Conservation (phyloP, 2,797 vertebrate species). For the Melanotaenia trifasciata region DNA sequence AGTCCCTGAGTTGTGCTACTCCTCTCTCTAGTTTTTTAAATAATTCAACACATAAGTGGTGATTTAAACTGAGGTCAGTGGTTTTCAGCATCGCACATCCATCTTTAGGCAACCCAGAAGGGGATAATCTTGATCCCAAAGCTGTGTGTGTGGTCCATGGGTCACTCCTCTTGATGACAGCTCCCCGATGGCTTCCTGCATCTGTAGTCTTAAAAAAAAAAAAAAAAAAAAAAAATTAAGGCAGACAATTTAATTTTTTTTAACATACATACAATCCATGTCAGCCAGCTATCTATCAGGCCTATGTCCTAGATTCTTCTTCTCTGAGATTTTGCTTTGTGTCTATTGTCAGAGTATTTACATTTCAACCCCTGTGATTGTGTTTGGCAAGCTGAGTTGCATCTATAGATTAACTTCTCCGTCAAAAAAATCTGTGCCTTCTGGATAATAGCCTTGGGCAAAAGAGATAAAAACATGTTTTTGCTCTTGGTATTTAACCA, state of each 20-base stretch:
- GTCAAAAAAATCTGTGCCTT: neutral
- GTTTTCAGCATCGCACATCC: neutral
- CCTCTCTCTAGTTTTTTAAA: neutral
- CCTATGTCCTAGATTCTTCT: slow-evolving; percentile 4
- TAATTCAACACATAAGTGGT: neutral
- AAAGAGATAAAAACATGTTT: neutral
- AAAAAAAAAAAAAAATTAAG: neutral
- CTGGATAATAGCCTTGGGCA: neutral
- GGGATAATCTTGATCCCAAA: slow-evolving; percentile 1
- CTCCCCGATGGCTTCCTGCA: neutral
- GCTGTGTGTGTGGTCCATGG: neutral
- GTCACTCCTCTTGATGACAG: slow-evolving; percentile 11
- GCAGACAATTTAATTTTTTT: neutral
- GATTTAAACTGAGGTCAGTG: slow-evolving; percentile 1
- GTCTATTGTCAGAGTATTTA: neutral
- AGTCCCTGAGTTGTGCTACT: neutral
- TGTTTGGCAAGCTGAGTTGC: neutral
- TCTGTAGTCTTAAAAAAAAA: neutral
- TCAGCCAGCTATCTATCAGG: neutral
- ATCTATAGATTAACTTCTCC: neutral
- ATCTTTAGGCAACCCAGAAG: neutral
- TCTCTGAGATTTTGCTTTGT: neutral
- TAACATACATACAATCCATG: slow-evolving; percentile 12
- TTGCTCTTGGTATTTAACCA: slow-evolving; percentile 19
- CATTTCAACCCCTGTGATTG: neutral